phyloP scores from a whole-genome alignment of 2,888 invertebrate genomes.

The Thera obeliscata region DNA sequence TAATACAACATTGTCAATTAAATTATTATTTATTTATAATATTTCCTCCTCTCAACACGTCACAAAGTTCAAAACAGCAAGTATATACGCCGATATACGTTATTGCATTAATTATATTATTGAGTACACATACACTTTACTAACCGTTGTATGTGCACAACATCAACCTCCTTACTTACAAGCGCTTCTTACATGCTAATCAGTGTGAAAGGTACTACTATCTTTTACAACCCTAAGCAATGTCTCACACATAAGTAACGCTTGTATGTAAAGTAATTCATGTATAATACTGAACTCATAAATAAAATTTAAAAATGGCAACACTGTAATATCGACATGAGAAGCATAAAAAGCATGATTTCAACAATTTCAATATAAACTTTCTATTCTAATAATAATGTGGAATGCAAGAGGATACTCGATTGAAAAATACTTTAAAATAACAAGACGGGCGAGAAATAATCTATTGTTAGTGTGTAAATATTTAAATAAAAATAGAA shows the following conservation, averaged over 20 bases:
- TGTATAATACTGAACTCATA: slow-evolving; percentile 62
- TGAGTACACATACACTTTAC: slow-evolving; percentile 56
- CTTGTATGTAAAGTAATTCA: slow-evolving; percentile 2
- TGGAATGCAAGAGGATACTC: slow-evolving; percentile 79
- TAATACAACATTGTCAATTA: slow-evolving; percentile 67
- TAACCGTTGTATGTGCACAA: slow-evolving; percentile 27
- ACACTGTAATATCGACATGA: slow-evolving; percentile 48
- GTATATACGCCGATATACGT: slow-evolving; percentile 53
- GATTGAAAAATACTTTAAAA: slow-evolving; percentile 52
- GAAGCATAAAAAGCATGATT: slow-evolving; percentile 53
- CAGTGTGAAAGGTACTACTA: too few relatives aligned
- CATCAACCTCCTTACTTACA: background rate
- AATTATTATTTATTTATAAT: slow-evolving; percentile 72
- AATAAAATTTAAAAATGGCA: slow-evolving; percentile 47
- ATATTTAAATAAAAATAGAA: slow-evolving; percentile 46
- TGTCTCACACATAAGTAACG: too few relatives aligned
- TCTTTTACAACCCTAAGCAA: too few relatives aligned
- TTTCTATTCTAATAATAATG: slow-evolving; percentile 62
- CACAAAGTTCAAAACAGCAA: slow-evolving; percentile 70
- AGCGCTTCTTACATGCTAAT: too few relatives aligned
- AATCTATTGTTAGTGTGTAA: slow-evolving; percentile 64
- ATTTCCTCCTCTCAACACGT: slow-evolving; percentile 72
- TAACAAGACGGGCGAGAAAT: slow-evolving; percentile 55
- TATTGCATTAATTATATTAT: slow-evolving; percentile 50
- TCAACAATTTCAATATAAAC: slow-evolving; percentile 46